phyloP scores from a whole-genome alignment of 2,888 invertebrate genomes.

The Lithophane semibrunnea region DNA sequence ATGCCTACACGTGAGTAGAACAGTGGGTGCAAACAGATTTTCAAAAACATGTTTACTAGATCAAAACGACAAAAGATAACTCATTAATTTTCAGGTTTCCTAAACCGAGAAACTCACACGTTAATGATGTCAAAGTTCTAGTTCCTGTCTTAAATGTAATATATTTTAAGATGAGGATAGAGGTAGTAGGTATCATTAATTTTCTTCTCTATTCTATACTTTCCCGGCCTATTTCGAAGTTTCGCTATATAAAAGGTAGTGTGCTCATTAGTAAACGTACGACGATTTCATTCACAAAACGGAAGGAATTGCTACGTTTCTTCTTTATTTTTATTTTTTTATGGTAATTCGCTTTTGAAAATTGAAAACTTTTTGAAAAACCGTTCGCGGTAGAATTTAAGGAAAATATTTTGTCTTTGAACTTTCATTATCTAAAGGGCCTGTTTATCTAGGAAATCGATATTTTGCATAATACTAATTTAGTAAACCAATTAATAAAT shows the following conservation, averaged over 20 bases:
- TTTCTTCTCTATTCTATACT: conserved; percentile 14
- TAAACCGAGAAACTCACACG: background rate
- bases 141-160: conserved; percentile 15
- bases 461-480: background rate
- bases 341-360: too few relatives aligned
- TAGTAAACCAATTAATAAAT: background rate
- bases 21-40: background rate
- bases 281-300: conserved; percentile 22
- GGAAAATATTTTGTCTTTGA: too few relatives aligned
- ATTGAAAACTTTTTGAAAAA: too few relatives aligned
- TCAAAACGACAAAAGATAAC: background rate
- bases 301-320: background rate
- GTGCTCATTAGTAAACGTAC: conserved; percentile 45
- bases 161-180: conserved; percentile 7
- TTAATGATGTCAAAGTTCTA: conserved; percentile 11
- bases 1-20: background rate
- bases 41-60: background rate
- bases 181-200: conserved; percentile 36
- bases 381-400: too few relatives aligned
- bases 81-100: background rate
- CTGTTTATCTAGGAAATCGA: background rate
- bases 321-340: too few relatives aligned
- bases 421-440: too few relatives aligned
- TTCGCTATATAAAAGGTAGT: conserved; percentile 13
- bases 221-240: conserved; percentile 23